Evolutionary conservation across 2,888 invertebrate genomes (phyloP).

Genomic region (Drosophila kanekoi): DNA sequence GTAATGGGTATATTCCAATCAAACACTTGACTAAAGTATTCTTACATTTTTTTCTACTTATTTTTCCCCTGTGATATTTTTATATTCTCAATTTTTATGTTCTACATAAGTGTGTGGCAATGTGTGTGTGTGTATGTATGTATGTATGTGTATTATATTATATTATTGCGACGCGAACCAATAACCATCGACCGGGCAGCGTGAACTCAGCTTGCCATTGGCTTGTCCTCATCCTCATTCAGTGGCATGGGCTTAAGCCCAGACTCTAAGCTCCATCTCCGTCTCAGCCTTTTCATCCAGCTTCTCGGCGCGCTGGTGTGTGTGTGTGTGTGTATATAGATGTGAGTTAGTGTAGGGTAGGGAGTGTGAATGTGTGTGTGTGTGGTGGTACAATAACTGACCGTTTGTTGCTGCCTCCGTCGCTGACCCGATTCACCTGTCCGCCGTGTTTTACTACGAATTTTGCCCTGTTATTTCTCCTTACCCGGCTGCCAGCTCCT

Average conservation of each 20-base stretch:
- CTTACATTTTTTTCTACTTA: constrained; percentile 15
- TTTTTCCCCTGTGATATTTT: constrained; percentile 53
- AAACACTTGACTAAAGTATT: not conserved
- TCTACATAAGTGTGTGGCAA: constrained; percentile 43
- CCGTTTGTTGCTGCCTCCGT: constrained; percentile 36
- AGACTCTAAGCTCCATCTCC: constrained; percentile 46
- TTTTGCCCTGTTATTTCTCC: constrained; percentile 22
- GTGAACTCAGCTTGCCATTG: constrained; percentile 81
- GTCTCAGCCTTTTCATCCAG: constrained; percentile 19
- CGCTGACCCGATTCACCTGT: constrained; percentile 77
- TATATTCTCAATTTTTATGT: constrained; percentile 77
- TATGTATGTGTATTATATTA: constrained; percentile 78
- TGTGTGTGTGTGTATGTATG: constrained; percentile 25
- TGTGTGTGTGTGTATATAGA: constrained; percentile 1
- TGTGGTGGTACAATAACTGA: constrained; percentile 52
- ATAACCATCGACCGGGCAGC: constrained; percentile 82
- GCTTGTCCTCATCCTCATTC: constrained; percentile 51
- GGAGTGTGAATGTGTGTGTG: constrained; percentile 16
- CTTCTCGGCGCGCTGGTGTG: constrained; percentile 7
- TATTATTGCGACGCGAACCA: constrained; percentile 83
- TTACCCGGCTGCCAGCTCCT: constrained; percentile 3
- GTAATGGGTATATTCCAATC: constrained; percentile 11
- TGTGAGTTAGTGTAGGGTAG: not conserved
- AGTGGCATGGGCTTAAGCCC: constrained; percentile 31
- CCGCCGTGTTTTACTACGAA: constrained; percentile 43